These are phyloP conservation scores for Melanotaenia nigrans DNA, from an alignment of 2,797 vertebrate species.

Conservation along the genomic window DNA sequence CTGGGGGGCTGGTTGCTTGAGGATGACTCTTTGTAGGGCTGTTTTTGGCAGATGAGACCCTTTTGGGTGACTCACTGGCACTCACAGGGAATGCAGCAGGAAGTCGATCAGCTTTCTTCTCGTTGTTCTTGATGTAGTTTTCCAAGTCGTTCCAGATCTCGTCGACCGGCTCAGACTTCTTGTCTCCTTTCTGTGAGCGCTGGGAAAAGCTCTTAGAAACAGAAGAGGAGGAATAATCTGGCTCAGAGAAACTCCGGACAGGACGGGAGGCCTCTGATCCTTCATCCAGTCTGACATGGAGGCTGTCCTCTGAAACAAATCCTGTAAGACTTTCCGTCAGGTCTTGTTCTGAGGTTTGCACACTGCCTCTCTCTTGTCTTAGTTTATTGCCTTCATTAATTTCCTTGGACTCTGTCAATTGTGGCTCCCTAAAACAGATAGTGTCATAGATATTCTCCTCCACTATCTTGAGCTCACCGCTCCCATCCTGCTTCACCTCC, in stretches of 20 bases:
- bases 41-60: slow-evolving; percentile 48
- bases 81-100: slow-evolving; percentile 95
- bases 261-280: slow-evolving; percentile 40
- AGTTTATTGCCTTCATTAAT: slow-evolving; percentile 57
- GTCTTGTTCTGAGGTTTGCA: slow-evolving; percentile 83
- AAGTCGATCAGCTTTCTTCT: slow-evolving; percentile 91
- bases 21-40: slow-evolving; percentile 58
- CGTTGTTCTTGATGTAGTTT: slow-evolving; percentile 97
- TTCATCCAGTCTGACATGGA: slow-evolving; percentile 87
- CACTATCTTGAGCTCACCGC: slow-evolving; percentile 86
- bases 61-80: slow-evolving; percentile 82
- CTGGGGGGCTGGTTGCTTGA: slow-evolving; percentile 39
- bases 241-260: slow-evolving; percentile 73
- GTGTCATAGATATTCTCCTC: slow-evolving; percentile 95
- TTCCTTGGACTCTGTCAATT: slow-evolving; percentile 54
- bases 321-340: slow-evolving; percentile 77
- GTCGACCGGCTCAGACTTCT: slow-evolving; percentile 92
- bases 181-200: slow-evolving; percentile 84
- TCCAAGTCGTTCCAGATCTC: slow-evolving; percentile 99
- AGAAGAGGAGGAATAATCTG: slow-evolving; percentile 83
- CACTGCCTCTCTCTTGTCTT: slow-evolving; percentile 65
- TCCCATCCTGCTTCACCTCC: slow-evolving; percentile 73
- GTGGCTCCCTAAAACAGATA: slow-evolving; percentile 86
- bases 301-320: slow-evolving; percentile 90
- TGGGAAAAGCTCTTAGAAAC: slow-evolving; percentile 82